phyloP scores from a whole-genome alignment of 2,113 vertebrate species.

The Equus quagga region DNA sequence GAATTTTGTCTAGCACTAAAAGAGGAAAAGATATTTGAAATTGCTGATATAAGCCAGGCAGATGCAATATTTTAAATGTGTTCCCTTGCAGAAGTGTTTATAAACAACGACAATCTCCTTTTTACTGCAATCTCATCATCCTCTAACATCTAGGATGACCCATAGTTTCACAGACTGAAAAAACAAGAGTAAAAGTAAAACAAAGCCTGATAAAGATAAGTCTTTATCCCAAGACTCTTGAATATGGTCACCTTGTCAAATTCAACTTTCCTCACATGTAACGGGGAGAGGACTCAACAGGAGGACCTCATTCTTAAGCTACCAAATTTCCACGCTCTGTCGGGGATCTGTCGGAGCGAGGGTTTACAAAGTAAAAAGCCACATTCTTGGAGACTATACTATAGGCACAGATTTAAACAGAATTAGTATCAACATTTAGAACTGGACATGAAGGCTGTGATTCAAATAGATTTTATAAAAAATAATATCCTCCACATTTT shows the following conservation, averaged over 20 bases:
- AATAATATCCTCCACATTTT: neutral
- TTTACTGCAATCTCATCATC: neutral
- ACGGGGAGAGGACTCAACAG: neutral
- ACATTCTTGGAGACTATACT: neutral
- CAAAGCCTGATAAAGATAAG: neutral
- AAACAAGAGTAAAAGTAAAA: neutral
- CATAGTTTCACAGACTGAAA: neutral
- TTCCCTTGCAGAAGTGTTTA: conserved; percentile 33
- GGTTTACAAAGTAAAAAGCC: neutral
- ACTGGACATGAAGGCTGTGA: neutral
- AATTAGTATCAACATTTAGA: neutral
- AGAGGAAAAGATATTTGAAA: conserved; percentile 40
- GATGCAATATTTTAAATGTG: neutral
- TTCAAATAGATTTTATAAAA: neutral
- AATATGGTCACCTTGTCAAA: neutral
- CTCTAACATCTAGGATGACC: neutral
- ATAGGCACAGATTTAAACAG: neutral
- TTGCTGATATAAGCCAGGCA: neutral
- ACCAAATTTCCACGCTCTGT: neutral
- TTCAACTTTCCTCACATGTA: neutral
- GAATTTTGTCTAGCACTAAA: conserved; percentile 75
- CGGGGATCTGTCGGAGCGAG: neutral
- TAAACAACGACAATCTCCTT: neutral
- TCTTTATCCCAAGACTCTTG: neutral
- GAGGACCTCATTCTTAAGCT: neutral